Evolutionary conservation across 2,113 vertebrate genomes (phyloP), one percentile per base, ranked within the genome.

Genomic region (Bagarius yarrelli): DNA sequence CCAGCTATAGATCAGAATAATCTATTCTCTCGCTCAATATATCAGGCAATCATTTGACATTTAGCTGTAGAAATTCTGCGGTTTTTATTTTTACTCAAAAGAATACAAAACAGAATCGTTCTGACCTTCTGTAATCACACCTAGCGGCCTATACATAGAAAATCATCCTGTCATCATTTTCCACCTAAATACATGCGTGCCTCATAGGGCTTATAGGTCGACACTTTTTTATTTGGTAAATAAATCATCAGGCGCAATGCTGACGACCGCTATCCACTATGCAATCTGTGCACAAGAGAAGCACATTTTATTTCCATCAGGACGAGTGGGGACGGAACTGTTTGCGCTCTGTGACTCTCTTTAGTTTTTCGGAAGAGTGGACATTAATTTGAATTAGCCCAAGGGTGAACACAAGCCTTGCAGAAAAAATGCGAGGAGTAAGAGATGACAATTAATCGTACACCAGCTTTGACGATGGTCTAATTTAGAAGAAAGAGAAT

Each of bases 321-420:
- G 52, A 47, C 47, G 60, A 61, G 57, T 34, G 60, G 84, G 80
- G 79, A 84, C 69, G 36, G 84, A 85, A 84, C 82, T 87, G 86
- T 85, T 87, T 83, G 84, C 78, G 80, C 72, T 83, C 53, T 32
- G 60, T 70, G 76, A 82, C 84, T 87, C 77, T 82, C 67, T 87
- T 81, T 85, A 72, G 81, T 83, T 83, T 87, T 83, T 80, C 77
- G 84, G 76, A 73, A 85, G 84, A 87, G 82, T 82, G 84, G 82
- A 84, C 81, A 87, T 87, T 82, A 85, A 87, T 85, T 87, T 85
- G 86, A 67, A 87, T 87, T 87, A 87, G 84, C 80, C 84, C 50
- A 75, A 30, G 79, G 84, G 86, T 84, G 82, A 83, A 80, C 56
- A 69, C 53, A 74, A 85, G 80, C 30, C 47, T 76, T 25, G 66